Evolutionary conservation across 2,888 invertebrate species (phyloP), one percentile per base, ranked within the genome.

Genomic region (Punctoribates punctum): DNA sequence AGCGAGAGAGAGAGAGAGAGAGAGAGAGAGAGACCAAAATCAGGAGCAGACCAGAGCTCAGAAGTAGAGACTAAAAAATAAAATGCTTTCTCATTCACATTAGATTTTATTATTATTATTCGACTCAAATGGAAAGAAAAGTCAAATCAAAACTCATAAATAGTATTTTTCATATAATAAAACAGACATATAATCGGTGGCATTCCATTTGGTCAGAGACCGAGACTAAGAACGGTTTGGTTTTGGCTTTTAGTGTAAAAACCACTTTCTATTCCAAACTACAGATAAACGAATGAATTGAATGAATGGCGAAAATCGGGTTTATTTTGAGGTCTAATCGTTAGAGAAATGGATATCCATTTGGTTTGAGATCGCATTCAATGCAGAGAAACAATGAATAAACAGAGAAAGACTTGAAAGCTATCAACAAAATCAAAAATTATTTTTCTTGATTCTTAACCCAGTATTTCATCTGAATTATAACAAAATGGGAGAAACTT

Each of bases 111-210:
- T 46, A 20, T 72, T 72, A 72, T 72, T 72, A 70, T 70, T 25
- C 20, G 29, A 67, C 8, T 60, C 60, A 60, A 57, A 67, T 67
- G 38, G 38, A 38, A 38, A 67, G 65, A 17, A 67, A 67, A 67
- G 65, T 67, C 34, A 67, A 72, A 72, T 72, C 42, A 72, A 72
- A 72, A 25, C 48, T 72, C 72, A 72, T 72, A 72, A 72, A 72
- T 72, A 72, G 72, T 72, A 72, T 72, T 72, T 62, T 62, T 72
- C 46, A 72, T 46, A 72, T 72, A 72, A 72, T 72, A 72, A 72
- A 46, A 72, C 25, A 72, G 46, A 46, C 72, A 48, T 46, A 72
- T 72, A 72, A 72, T 72, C 23, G 23, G 20, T 72, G 20, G 46
- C 42, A 38, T 29, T 67, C 38, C 65, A 67, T 60, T 60, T 27